Percentiles rank a stretch among this genome's conserved stretches.
phyloP scores from a whole-genome alignment of 1,140 invertebrate genomes.

The Drosophila virilis region DNA sequence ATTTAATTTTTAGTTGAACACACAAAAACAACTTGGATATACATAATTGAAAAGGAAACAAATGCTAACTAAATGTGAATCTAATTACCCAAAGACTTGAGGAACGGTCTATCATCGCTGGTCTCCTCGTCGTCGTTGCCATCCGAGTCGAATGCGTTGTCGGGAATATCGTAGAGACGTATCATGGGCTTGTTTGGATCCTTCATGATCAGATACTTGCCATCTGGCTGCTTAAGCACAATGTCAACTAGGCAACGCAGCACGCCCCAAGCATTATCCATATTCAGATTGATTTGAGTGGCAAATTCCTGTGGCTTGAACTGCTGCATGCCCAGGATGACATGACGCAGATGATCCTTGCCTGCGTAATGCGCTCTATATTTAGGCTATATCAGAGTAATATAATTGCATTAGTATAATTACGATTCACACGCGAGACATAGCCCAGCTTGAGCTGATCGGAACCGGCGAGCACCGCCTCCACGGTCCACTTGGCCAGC shows the following conservation, averaged over 20 bases:
- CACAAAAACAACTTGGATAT: neutral
- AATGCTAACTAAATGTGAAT: neutral
- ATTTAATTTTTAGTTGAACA: too few relatives aligned
- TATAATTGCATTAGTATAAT: neutral
- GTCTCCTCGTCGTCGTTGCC: constrained; percentile 93
- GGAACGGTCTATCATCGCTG: constrained; percentile 74
- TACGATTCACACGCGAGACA: constrained; percentile 95
- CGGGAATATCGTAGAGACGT: constrained; percentile 97
- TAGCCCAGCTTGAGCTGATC: constrained; percentile 99
- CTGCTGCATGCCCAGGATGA: constrained; percentile 99
- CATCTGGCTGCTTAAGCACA: constrained; percentile 98
- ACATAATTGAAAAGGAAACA: neutral
- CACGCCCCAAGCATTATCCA: constrained; percentile 99
- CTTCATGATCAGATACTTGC: constrained; percentile 99
- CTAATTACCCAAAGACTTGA: constrained; percentile 17
- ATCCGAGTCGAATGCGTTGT: constrained; percentile 98
- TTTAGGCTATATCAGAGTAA: neutral
- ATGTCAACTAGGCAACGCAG: constrained; percentile 98
- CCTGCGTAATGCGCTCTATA: neutral
- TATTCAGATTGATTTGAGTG: constrained; percentile 98
- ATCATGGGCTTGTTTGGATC: constrained; percentile 99
- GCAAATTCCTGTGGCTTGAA: constrained; percentile 99
- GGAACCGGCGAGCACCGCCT: constrained; percentile 97
- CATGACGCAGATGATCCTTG: constrained; percentile 96
- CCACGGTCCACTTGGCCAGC: constrained; percentile 99